A percentile compares a stretch with the other conserved stretches of the same genome.
Evolutionary conservation across 2,888 invertebrate genomes (phyloP).

Genomic region (Tipula vernalis): DNA sequence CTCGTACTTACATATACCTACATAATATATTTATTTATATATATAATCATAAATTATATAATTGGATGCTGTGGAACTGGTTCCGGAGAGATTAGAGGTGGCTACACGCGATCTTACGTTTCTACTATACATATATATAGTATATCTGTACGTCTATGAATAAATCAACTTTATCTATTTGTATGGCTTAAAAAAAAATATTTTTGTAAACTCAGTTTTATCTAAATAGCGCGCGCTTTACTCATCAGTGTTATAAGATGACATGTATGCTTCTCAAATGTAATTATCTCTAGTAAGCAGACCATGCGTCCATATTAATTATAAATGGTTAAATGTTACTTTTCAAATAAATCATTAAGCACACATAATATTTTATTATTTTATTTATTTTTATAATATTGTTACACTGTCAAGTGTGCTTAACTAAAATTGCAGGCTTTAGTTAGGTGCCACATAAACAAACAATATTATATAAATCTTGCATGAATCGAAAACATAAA

Average conservation of each 20-base stretch:
- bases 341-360: neutral
- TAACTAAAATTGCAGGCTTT: neutral
- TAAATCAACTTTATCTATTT: neutral
- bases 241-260: neutral
- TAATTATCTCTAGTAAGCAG: neutral
- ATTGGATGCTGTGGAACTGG: neutral
- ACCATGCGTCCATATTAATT: neutral
- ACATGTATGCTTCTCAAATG: neutral
- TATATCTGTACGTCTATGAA: neutral
- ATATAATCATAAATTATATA: neutral
- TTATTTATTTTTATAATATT: neutral
- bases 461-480: neutral
- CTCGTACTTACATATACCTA: neutral
- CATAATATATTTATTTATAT: neutral
- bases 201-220: neutral
- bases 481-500: neutral
- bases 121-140: neutral
- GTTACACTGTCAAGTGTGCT: neutral
- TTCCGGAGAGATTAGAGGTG: neutral
- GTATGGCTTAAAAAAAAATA: neutral
- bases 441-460: neutral
- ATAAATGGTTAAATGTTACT: neutral
- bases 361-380: neutral
- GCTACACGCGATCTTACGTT: neutral
- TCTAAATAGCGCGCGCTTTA: neutral